A percentile compares a stretch with the other conserved stretches of the same genome.
Conservation (phyloP, 2,113 vertebrate genomes). For the Grus americana region DNA sequence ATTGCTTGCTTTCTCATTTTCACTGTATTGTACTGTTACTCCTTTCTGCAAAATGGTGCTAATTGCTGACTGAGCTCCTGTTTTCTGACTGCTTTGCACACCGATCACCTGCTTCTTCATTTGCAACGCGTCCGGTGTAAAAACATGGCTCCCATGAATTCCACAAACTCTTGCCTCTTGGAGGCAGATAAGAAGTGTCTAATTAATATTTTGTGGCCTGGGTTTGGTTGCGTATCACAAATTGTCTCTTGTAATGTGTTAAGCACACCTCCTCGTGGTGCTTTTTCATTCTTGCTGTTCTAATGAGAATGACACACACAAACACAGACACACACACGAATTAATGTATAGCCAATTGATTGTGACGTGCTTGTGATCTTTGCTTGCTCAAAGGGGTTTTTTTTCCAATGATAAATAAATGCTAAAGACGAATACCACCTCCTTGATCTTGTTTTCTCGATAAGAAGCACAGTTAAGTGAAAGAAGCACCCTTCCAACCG, state of each 20-base stretch:
- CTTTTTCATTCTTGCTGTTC: constrained; percentile 82
- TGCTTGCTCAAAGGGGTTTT: constrained; percentile 87
- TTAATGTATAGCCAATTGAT: constrained; percentile 86
- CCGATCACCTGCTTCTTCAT: constrained; percentile 38
- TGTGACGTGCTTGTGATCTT: constrained; percentile 94
- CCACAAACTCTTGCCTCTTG: constrained; percentile 43
- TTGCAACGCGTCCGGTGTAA: neutral
- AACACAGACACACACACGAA: neutral
- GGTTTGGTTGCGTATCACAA: constrained; percentile 77
- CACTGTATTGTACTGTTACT: constrained; percentile 20
- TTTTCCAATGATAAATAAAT: constrained; percentile 90
- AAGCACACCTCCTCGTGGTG: constrained; percentile 79
- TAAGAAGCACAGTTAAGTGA: constrained; percentile 62
- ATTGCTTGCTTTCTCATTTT: constrained; percentile 11
- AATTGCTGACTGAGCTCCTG: constrained; percentile 17
- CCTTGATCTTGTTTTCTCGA: constrained; percentile 77
- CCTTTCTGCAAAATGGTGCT: constrained; percentile 50
- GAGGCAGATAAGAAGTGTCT: constrained; percentile 74
- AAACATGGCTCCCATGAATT: neutral
- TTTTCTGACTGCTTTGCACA: constrained; percentile 48
- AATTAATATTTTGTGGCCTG: constrained; percentile 89
- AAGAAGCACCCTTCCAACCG: neutral
- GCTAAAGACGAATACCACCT: constrained; percentile 81
- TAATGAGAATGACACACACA: constrained; percentile 67
- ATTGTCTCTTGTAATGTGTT: constrained; percentile 75